phyloP scores from a whole-genome alignment of 1,140 invertebrate species.

The Drosophila varians region DNA sequence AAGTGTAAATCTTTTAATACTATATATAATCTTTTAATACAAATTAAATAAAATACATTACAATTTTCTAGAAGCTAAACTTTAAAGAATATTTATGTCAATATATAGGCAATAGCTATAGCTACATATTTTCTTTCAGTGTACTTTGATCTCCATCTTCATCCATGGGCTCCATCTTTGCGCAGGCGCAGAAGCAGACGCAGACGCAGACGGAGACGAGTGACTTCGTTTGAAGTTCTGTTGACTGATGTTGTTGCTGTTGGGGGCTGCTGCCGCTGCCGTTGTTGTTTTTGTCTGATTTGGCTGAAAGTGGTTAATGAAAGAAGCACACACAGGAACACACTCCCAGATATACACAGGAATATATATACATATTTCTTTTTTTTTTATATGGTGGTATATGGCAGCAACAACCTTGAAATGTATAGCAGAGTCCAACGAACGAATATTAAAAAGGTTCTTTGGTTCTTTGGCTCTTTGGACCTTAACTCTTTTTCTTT shows the following conservation, averaged over 20 bases:
- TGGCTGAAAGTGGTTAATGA: slow-evolving; percentile 65
- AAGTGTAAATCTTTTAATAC: no score
- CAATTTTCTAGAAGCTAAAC: no score
- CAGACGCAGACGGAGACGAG: slow-evolving; percentile 29
- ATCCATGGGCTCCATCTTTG: slow-evolving; percentile 30
- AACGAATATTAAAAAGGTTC: slow-evolving; percentile 67
- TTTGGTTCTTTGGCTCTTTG: slow-evolving; percentile 17
- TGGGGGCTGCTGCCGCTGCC: slow-evolving; percentile 16
- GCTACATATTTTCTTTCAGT: neutral
- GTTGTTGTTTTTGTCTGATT: slow-evolving; percentile 6
- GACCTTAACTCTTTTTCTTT: slow-evolving; percentile 5
- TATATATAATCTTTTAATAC: no score
- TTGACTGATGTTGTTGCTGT: slow-evolving; percentile 60
- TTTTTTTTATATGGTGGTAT: slow-evolving; percentile 11
- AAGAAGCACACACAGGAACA: slow-evolving; percentile 50
- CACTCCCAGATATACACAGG: neutral
- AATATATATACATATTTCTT: slow-evolving; percentile 1
- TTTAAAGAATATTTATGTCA: no score
- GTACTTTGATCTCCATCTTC: slow-evolving; percentile 13
- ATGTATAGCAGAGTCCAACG: slow-evolving; percentile 70
- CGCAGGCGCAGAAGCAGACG: slow-evolving; percentile 26
- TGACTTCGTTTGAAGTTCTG: slow-evolving; percentile 69
- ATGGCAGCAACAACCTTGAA: slow-evolving; percentile 66
- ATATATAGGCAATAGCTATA: no score
- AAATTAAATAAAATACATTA: no score